Conservation (phyloP, 2,797 vertebrate species). For the Liparis tanakae region DNA sequence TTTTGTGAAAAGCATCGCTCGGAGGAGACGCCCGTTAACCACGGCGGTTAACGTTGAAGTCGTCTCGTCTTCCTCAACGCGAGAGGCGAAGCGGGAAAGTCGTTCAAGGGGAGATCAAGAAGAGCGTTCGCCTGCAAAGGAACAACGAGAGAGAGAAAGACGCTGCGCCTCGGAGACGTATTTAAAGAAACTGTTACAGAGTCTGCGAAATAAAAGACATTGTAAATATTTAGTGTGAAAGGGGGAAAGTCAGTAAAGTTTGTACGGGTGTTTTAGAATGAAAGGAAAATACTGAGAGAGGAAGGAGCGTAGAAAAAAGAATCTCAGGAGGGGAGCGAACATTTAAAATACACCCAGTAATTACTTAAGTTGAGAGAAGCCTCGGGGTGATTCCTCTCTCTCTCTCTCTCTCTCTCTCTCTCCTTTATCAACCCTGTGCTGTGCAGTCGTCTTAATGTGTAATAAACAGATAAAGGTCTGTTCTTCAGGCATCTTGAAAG, state of each 20-base stretch:
- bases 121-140: constrained; percentile 1
- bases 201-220: constrained; percentile 28
- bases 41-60: constrained; percentile 22
- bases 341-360: constrained; percentile 49
- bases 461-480: constrained; percentile 62
- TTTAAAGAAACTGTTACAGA: constrained; percentile 17
- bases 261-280: constrained; percentile 13
- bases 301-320: constrained; percentile 5
- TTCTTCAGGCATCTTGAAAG: constrained; percentile 58
- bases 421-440: constrained; percentile 25
- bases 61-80: constrained; percentile 22
- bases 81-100: constrained; percentile 2
- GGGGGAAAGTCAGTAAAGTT: constrained; percentile 8
- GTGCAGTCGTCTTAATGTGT: constrained; percentile 49
- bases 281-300: constrained; percentile 35
- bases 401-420: constrained; percentile 8
- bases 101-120: background rate
- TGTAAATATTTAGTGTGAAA: constrained; percentile 30
- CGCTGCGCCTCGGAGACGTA: constrained; percentile 12
- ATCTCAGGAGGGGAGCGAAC: constrained; percentile 40
- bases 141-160: constrained; percentile 5
- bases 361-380: constrained; percentile 54
- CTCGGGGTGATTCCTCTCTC: constrained; percentile 35
- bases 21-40: constrained; percentile 38
- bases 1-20: constrained; percentile 13